Percentiles rank a stretch among this genome's conserved stretches.
These are phyloP conservation scores for Tineola bisselliella DNA, from an alignment of 2,888 invertebrate genomes.

Conservation along the genomic window DNA sequence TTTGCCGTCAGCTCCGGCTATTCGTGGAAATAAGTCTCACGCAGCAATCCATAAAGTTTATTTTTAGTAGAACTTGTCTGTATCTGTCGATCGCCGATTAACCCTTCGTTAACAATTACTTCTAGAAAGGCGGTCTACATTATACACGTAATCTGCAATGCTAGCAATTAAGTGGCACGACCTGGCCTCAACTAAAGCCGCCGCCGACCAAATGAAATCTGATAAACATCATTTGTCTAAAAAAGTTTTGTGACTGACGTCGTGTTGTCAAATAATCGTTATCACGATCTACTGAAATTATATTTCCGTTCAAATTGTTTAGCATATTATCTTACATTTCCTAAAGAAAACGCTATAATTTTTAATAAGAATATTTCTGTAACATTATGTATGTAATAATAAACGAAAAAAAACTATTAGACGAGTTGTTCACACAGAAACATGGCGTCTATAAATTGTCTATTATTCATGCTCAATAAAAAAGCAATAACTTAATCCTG, in stretches of 20 bases:
- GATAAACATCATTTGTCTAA: conserved; percentile 31
- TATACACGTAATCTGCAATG: conserved; percentile 36
- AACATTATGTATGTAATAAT: too few species aligned
- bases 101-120: conserved; percentile 44
- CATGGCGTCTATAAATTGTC: background rate
- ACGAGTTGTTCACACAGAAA: background rate
- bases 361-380: too few species aligned
- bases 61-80: conserved; percentile 46
- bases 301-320: too few species aligned
- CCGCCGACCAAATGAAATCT: conserved; percentile 30
- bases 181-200: conserved; percentile 23
- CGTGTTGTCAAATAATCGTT: background rate
- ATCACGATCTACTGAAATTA: too few species aligned
- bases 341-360: too few species aligned
- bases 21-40: conserved; percentile 42
- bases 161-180: conserved; percentile 32
- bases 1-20: conserved; percentile 34
- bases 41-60: conserved; percentile 56
- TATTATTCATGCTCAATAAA: conserved; percentile 2
- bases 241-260: conserved; percentile 21
- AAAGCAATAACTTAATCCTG: background rate
- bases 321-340: too few species aligned
- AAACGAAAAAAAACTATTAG: too few species aligned
- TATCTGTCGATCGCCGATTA: conserved; percentile 53
- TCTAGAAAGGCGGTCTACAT: conserved; percentile 23